Conservation (phyloP, 2,113 vertebrate genomes). For the Colistium nudipinnis region DNA sequence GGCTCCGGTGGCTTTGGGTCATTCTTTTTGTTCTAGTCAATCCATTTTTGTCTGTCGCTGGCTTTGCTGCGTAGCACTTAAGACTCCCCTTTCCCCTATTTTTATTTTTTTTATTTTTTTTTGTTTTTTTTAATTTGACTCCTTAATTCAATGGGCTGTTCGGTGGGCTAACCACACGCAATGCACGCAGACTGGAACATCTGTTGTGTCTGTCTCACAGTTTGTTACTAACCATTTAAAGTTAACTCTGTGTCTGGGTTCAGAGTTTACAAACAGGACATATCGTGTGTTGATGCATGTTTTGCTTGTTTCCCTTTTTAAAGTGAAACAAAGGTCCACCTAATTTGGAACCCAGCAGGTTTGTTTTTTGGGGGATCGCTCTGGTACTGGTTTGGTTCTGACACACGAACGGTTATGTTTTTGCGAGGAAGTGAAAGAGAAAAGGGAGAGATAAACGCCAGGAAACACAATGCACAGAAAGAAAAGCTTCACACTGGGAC, state of each 20-base stretch:
- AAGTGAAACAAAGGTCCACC: background rate
- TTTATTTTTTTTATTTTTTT: too few relatives aligned
- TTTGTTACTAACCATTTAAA: slow-evolving; percentile 34
- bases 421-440: slow-evolving; percentile 60
- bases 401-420: slow-evolving; percentile 27
- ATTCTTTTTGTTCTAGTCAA: slow-evolving; percentile 48
- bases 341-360: slow-evolving; percentile 6
- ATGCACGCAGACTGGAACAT: background rate
- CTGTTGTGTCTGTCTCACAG: slow-evolving; percentile 14
- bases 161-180: slow-evolving; percentile 12
- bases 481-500: slow-evolving; percentile 32
- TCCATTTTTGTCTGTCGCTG: slow-evolving; percentile 51
- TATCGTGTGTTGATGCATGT: slow-evolving; percentile 2
- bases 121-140: background rate
- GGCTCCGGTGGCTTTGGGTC: slow-evolving; percentile 51
- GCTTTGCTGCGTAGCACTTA: slow-evolving; percentile 53
- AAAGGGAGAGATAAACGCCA: slow-evolving; percentile 47
- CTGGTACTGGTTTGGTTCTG: background rate
- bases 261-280: slow-evolving; percentile 15
- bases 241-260: slow-evolving; percentile 4
- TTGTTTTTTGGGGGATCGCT: background rate
- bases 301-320: background rate
- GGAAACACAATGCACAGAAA: slow-evolving; percentile 45
- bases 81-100: background rate
- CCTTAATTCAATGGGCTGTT: slow-evolving; percentile 4